Base-by-base conservation (phyloP, 2,888 invertebrate genomes). In the Neelides folsomi region DNA sequence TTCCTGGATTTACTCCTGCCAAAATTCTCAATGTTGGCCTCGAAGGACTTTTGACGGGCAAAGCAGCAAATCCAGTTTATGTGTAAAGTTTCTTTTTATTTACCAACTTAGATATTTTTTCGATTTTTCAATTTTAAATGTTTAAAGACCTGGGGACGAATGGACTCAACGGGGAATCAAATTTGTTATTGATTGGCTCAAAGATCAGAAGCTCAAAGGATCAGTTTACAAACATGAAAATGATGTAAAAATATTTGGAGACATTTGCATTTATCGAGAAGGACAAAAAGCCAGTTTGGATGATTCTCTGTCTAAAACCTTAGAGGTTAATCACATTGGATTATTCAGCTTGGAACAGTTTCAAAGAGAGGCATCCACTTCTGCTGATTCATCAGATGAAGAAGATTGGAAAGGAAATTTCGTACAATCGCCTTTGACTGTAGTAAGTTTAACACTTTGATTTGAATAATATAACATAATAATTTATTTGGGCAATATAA, bases 1-100 rank as follows among this genome's bases (percentile, higher is more conserved):
- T 51, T 8, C 40, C 51, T n/a, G 51, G 51, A 15, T 15, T 51
- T 10, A n/a, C 15, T 8, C 51, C 51, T 13, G 16, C 39, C 12
- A 13, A 38, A 13, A 27, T 40, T 34, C 8, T 15, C 9, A 38
- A 19, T 10, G 6, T 13, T n/a, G 20, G 27, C 18, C 38, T 34
- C 19, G n/a, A 34, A 10, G 51, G 40, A 27, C 40, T 45, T 7
- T 16, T 40, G 8, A 37, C 15, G 1, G 16, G 20, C 7, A 19
- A 43, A 15, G 15, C n/a, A 6, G 37, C 9, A 12, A 8, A 19
- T 20, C 20, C 16, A 13, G 16, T 20, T 15, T 50, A 35, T 35
- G 20, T 50, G 50, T 50, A 50, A 44, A 43, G 6, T 10, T 42
- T 12, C 9, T 16, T 18, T 42, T 15, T 13, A 42, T 4, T 18